Evolutionary conservation across 2,113 vertebrate species (phyloP).

Genomic region (Phoxinus phoxinus): DNA sequence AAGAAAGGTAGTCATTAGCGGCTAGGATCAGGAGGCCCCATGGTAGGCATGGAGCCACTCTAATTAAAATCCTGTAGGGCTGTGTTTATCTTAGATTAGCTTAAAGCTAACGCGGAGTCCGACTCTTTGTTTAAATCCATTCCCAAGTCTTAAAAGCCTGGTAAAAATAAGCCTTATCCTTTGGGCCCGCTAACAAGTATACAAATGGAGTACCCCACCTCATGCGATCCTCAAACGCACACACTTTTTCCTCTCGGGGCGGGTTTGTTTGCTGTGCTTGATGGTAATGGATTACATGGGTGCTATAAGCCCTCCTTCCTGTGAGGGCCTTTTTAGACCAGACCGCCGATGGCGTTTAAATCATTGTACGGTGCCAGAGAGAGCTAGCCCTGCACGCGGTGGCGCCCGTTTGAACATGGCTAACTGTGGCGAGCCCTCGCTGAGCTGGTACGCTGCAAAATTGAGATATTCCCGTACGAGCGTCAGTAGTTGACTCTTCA

Average conservation of each 20-base stretch:
- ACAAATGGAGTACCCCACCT: background rate
- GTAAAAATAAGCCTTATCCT: constrained; percentile 30
- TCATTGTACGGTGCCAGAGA: background rate
- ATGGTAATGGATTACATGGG: constrained; percentile 51
- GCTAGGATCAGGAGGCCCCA: background rate
- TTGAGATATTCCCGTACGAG: background rate
- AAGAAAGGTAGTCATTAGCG: constrained; percentile 27
- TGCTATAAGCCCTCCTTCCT: constrained; percentile 37
- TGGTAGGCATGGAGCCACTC: constrained; percentile 27
- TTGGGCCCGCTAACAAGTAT: constrained; percentile 35
- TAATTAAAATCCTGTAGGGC: constrained; percentile 50
- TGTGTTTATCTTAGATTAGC: constrained; percentile 54
- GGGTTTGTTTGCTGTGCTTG: constrained; percentile 20
- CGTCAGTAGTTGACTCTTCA: background rate
- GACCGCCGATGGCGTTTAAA: constrained; percentile 8
- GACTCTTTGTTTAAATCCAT: constrained; percentile 17
- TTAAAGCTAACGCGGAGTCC: constrained; percentile 34
- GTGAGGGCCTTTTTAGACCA: constrained; percentile 24
- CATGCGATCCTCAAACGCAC: background rate
- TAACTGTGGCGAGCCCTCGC: constrained; percentile 21
- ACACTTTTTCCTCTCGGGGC: background rate
- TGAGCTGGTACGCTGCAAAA: background rate
- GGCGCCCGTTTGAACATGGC: constrained; percentile 34
- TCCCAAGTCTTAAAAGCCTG: background rate
- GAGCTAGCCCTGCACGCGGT: background rate